A percentile compares a stretch with the other conserved stretches of the same genome.
These are phyloP conservation scores for Tragelaphus eurycerus DNA, from an alignment of 2,797 vertebrate genomes.

Conservation along the genomic window DNA sequence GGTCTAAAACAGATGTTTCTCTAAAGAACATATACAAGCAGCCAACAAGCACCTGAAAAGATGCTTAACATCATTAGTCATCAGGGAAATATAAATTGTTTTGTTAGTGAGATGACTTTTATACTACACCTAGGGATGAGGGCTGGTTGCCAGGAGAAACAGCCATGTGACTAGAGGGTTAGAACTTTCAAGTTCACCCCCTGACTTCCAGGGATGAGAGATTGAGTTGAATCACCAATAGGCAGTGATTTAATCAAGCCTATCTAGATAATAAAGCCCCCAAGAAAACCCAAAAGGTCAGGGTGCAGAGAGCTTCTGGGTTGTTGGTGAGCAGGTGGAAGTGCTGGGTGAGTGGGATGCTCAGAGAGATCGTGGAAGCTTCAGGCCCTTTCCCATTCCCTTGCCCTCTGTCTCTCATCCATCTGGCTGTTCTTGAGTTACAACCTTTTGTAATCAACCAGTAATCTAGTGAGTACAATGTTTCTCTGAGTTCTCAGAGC, in stretches of 20 bases:
- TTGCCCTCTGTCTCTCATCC: neutral
- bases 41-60: neutral
- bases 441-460: neutral
- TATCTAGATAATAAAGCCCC: neutral
- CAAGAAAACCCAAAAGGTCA: neutral
- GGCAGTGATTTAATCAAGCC: neutral
- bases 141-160: neutral
- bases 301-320: neutral
- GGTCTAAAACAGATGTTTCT: slow-evolving; percentile 4
- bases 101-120: neutral
- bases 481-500: neutral
- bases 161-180: neutral
- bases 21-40: neutral
- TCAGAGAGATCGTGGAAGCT: neutral
- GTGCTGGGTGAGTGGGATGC: neutral
- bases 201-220: neutral
- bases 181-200: neutral
- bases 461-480: neutral
- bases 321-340: neutral
- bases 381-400: neutral
- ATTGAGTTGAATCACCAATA: neutral
- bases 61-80: neutral
- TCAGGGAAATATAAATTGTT: neutral
- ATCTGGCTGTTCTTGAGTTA: neutral
- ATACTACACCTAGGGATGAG: neutral